Conservation (phyloP, 2,113 vertebrate genomes). For the Oxygymnocypris stewartii region DNA sequence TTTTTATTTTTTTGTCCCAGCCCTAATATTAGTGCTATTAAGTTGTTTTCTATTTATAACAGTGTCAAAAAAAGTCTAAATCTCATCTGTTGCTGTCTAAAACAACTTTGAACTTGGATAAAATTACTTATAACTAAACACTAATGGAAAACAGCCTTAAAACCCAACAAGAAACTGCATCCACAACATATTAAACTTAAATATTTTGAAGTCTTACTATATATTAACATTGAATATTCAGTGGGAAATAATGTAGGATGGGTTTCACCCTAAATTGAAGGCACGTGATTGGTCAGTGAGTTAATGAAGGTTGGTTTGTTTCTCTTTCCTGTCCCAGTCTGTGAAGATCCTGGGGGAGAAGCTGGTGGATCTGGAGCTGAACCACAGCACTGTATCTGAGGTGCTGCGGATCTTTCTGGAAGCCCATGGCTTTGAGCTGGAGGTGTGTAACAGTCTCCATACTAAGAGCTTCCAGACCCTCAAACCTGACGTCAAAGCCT, state of each 20-base stretch:
- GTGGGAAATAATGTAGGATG: neutral
- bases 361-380: slow-evolving; percentile 86
- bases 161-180: neutral
- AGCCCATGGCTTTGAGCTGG: slow-evolving; percentile 80
- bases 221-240: neutral
- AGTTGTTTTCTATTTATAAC: too few relatives aligned
- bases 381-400: slow-evolving; percentile 88
- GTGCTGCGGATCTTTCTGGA: slow-evolving; percentile 89
- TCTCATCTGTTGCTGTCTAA: too few relatives aligned
- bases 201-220: neutral
- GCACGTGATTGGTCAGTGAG: neutral
- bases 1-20: too few relatives aligned
- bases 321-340: slow-evolving; percentile 71
- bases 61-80: too few relatives aligned
- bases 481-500: slow-evolving; percentile 84
- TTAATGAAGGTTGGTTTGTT: neutral
- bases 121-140: neutral
- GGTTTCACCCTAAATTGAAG: neutral
- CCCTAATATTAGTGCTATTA: too few relatives aligned
- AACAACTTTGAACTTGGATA: too few relatives aligned
- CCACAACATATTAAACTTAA: neutral
- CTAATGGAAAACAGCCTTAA: neutral
- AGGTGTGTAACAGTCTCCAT: slow-evolving; percentile 83
- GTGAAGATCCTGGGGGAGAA: slow-evolving; percentile 95
- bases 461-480: slow-evolving; percentile 92